Base-by-base conservation (phyloP, 2,888 invertebrate species). In the Monochamus alternatus region DNA sequence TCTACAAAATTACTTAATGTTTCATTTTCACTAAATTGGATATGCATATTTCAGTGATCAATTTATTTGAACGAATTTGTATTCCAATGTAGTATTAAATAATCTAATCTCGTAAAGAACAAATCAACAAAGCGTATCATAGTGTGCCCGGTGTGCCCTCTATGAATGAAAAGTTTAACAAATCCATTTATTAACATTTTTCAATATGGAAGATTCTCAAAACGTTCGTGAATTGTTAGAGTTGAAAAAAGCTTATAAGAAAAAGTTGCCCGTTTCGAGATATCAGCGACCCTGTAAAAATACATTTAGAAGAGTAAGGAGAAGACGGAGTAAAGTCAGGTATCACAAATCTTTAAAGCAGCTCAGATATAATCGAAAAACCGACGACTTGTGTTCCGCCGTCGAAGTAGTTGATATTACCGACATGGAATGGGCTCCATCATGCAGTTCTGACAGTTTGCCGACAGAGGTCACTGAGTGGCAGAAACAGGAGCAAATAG, bases 401-500 rank as follows among this genome's bases (percentile, higher is more conserved):
- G 75, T 86, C n/a, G 74, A 86, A 76, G 79, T 85, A 14, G 77
- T 85, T 75, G 82, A 85, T 68, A 83, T 87, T 74, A 78, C 81
- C 73, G 86, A 85, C 75, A 86, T 86, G 85, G 83, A 85, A 51
- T 79, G 81, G 80, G 63, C 74, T 3, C 78, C 82, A 64, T 73
- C 78, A 51, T 73, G 79, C 52, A 74, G 68, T 32, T 66, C 75
- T 1, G 63, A 67, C 14, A 70, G 60, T 63, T 75, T 80, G 62
- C 81, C 82, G 12, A 9, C 75, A 83, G 87, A 87, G 77, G 84
- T 88, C 81, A 75, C 83, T 38, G 85, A 88, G n/a, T 89, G 90
- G 90, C 91, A 92, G 82, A 82, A 91, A 71, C 90, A 91, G 82
- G 91, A 93, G 80, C 90, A 92, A 87, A 80, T 92, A 8, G 91